A percentile compares a stretch with the other conserved stretches of the same genome.
phyloP scores from a whole-genome alignment of 2,888 invertebrate species.

The Lepidonotus clava region DNA sequence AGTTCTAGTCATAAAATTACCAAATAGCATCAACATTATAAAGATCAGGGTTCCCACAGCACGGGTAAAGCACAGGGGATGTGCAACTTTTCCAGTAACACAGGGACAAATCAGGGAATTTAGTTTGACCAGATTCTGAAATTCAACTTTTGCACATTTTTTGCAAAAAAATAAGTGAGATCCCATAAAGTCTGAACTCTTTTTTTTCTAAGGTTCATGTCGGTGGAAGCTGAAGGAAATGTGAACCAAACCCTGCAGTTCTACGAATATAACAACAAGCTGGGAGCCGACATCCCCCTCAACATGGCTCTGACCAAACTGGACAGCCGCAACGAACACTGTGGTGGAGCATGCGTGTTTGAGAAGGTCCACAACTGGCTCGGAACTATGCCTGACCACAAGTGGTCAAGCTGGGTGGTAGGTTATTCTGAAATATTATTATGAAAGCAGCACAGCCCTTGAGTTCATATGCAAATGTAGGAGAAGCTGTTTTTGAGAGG shows the following conservation, averaged over 20 bases:
- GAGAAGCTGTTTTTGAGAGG: too few relatives aligned
- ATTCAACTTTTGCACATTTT: background rate
- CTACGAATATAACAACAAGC: constrained; percentile 64
- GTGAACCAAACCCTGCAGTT: constrained; percentile 65
- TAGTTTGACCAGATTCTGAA: too few relatives aligned
- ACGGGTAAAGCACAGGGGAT: too few relatives aligned
- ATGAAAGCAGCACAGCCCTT: too few relatives aligned
- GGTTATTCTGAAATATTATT: constrained; percentile 53
- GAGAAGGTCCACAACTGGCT: constrained; percentile 71
- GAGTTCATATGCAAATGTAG: too few relatives aligned
- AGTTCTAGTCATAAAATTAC: too few relatives aligned
- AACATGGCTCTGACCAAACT: constrained; percentile 68
- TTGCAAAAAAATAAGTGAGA: too few relatives aligned
- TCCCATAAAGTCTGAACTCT: too few relatives aligned
- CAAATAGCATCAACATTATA: too few relatives aligned
- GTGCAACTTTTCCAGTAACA: too few relatives aligned
- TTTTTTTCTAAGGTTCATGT: constrained; percentile 65
- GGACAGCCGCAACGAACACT: constrained; percentile 54
- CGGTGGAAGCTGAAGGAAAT: constrained; percentile 66
- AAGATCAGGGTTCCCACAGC: too few relatives aligned
- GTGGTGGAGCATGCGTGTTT: constrained; percentile 69
- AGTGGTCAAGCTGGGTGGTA: constrained; percentile 78
- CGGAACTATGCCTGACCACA: constrained; percentile 60
- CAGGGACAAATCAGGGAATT: too few relatives aligned
- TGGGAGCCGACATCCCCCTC: constrained; percentile 73